phyloP scores from a whole-genome alignment of 1,140 invertebrate genomes.

The Drosophila nebulosa region DNA sequence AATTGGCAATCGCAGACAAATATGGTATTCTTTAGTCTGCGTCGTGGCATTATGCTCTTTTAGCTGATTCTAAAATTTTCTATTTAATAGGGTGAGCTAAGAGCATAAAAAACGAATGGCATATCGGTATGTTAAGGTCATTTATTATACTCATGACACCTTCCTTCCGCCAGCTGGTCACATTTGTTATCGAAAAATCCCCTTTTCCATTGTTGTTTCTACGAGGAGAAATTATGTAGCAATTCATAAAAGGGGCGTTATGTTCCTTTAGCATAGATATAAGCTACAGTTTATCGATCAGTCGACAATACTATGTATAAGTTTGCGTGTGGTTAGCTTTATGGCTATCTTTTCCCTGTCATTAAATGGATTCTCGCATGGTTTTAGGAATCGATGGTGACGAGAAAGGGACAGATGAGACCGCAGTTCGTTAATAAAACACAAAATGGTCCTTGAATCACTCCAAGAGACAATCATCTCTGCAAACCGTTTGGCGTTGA shows the following conservation, averaged over 20 bases:
- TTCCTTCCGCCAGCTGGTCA: conserved; percentile 45
- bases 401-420: too few relatives aligned
- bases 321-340: conserved; percentile 37
- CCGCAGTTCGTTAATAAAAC: too few relatives aligned
- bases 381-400: too few relatives aligned
- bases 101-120: conserved; percentile 34
- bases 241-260: too few relatives aligned
- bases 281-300: conserved; percentile 54
- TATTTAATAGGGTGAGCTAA: conserved; percentile 70
- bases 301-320: neutral
- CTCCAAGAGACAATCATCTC: neutral
- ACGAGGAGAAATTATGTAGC: too few relatives aligned
- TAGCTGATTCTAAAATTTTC: conserved; percentile 50
- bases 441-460: too few relatives aligned
- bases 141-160: conserved; percentile 74
- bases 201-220: conserved; percentile 51
- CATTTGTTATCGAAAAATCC: conserved; percentile 54
- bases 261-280: too few relatives aligned
- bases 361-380: too few relatives aligned
- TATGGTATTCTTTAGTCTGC: neutral
- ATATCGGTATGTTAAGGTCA: conserved; percentile 70
- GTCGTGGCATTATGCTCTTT: conserved; percentile 14
- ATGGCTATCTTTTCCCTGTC: conserved; percentile 23
- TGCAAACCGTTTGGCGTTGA: too few relatives aligned
- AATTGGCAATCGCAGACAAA: too few relatives aligned